Evolutionary conservation across 1,140 invertebrate species (phyloP), one percentile per base, ranked within the genome.

Genomic region (Drosophila prosaltans): DNA sequence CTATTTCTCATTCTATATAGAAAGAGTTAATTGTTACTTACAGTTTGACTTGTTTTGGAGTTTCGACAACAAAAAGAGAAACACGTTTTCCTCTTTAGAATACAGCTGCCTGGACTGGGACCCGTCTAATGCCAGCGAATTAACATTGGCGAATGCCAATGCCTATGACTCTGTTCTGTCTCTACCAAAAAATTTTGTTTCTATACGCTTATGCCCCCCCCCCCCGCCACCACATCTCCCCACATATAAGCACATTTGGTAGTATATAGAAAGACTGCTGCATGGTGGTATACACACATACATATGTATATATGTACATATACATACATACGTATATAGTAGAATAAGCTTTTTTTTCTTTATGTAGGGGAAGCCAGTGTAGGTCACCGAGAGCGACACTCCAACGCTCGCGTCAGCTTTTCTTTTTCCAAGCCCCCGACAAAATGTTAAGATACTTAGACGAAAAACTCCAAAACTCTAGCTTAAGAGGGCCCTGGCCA

Each of bases 141-240:
- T 65, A 90, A 79, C 85, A 75, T 84, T 90, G 85, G 74, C 84
- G 84, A 90, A 90, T 89, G 83, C 74, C 69, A 69, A 76, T 68
- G 73, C 74, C 45, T 76, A 80, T 62, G 66, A 67, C 65, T 57
- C 41, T 72, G 73, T 60, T 64, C 70, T 74, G 72, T 71, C 69
- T 57, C 59, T 60, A 67, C 82, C 65, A 67, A 85, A 85, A 78
- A 51, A 26, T 51, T 61, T 61, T 59, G 78, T 63, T 80, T 67
- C 78, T 76, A 76, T 77, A 62, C 67, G 64, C 78, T 55, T 62
- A 63, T 26, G 21, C 40, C 54, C 36, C 45, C 61, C 54, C 54
- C 36, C 16, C 0, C 16, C 16, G 16, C 16, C 16, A 16, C 16
- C 16, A 16, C 16, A 16, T 6, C 4, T 24, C 6, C 26, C 40